Evolutionary conservation across 2,113 vertebrate species (phyloP).

Genomic region (Poeciliopsis prolifica): DNA sequence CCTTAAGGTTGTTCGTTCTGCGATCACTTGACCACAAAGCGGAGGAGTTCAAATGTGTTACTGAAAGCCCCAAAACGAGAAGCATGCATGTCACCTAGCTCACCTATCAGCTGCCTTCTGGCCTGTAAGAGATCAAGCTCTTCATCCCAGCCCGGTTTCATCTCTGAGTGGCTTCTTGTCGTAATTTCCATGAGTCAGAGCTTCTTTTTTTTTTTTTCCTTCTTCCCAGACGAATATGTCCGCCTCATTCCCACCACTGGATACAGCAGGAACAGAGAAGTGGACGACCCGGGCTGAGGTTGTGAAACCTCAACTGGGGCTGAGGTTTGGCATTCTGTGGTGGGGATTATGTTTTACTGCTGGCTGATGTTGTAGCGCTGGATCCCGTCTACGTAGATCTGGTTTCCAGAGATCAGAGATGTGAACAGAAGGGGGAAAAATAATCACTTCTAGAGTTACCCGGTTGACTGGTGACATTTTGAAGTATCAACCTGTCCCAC

Average conservation of each 20-base stretch:
- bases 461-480: conserved; percentile 4
- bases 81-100: not conserved
- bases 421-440: not conserved
- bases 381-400: conserved; percentile 27
- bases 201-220: conserved; percentile 14
- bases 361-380: conserved; percentile 36
- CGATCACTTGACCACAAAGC: not conserved
- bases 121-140: not conserved
- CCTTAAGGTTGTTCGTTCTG: no score
- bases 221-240: conserved; percentile 45
- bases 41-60: not conserved
- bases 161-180: conserved; percentile 3
- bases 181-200: conserved; percentile 21
- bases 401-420: conserved; percentile 37
- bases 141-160: not conserved
- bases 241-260: conserved; percentile 41
- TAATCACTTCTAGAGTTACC: not conserved
- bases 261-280: conserved; percentile 9
- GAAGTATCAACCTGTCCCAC: conserved; percentile 11
- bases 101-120: not conserved
- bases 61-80: not conserved
- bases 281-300: conserved; percentile 32
- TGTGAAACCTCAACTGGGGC: not conserved
- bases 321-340: conserved; percentile 44
- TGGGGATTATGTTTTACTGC: conserved; percentile 41